Conservation (phyloP, 2,888 invertebrate species). For the Nezara viridula region DNA sequence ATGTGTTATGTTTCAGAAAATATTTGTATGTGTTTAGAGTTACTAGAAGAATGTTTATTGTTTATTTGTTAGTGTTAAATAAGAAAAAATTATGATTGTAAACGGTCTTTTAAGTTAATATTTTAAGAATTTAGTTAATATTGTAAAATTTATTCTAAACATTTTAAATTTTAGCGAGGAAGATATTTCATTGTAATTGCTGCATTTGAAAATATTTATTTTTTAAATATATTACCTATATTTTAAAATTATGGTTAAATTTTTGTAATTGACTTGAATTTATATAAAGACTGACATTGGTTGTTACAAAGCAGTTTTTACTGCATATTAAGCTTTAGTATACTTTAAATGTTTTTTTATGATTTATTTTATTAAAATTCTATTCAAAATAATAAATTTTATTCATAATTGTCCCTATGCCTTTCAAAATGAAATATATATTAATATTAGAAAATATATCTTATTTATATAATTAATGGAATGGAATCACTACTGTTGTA, state of each 20-base stretch:
- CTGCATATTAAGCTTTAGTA: background rate
- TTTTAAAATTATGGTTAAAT: background rate
- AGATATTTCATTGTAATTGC: background rate
- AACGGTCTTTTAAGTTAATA: background rate
- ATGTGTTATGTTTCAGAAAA: background rate
- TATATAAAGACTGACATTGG: background rate
- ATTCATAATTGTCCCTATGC: background rate
- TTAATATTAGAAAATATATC: too few relatives aligned
- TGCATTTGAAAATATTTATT: background rate
- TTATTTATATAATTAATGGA: too few relatives aligned
- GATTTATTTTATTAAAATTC: constrained; percentile 21
- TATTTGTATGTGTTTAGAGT: background rate
- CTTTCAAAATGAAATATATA: background rate
- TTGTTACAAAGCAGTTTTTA: background rate
- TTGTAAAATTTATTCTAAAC: background rate
- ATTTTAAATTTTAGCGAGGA: background rate
- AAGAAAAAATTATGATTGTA: background rate
- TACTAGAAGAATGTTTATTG: background rate
- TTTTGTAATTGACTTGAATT: background rate
- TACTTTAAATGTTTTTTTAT: background rate
- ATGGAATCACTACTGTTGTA: too few relatives aligned
- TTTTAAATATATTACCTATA: background rate
- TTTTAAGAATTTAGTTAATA: background rate
- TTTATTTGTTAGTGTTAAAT: background rate
- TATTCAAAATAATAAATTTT: background rate